Conservation (phyloP, 2,797 vertebrate genomes). For the Anas flavirostris region DNA sequence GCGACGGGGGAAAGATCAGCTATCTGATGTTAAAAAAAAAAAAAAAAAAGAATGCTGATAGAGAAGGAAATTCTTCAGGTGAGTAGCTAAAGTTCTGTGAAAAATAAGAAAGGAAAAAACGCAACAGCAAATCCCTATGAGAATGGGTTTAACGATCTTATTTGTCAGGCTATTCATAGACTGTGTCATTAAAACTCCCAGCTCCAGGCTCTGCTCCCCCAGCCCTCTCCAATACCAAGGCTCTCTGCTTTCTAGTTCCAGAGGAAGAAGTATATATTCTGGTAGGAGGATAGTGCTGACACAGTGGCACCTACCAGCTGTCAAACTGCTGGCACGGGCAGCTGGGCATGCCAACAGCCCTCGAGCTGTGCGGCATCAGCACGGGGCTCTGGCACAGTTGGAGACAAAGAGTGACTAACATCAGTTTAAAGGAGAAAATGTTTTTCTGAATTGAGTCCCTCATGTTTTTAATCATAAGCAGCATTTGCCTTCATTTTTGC, state of each 20-base stretch:
- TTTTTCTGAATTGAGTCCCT: background rate
- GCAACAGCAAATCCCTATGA: background rate
- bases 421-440: background rate
- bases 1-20: background rate
- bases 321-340: background rate
- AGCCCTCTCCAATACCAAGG: background rate
- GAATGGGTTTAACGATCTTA: background rate
- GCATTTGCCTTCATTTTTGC: background rate
- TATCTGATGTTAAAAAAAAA: background rate
- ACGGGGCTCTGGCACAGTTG: background rate
- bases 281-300: background rate
- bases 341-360: background rate
- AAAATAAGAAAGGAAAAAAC: background rate
- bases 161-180: slow-evolving; percentile 17
- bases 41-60: background rate
- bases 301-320: background rate
- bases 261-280: background rate
- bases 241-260: background rate
- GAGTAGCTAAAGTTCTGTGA: background rate
- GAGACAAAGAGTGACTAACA: background rate
- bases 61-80: background rate
- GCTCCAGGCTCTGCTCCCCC: background rate
- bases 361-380: background rate
- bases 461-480: background rate
- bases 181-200: background rate